Conservation (phyloP, 2,113 vertebrate species). For the Ammodytes marinus region DNA sequence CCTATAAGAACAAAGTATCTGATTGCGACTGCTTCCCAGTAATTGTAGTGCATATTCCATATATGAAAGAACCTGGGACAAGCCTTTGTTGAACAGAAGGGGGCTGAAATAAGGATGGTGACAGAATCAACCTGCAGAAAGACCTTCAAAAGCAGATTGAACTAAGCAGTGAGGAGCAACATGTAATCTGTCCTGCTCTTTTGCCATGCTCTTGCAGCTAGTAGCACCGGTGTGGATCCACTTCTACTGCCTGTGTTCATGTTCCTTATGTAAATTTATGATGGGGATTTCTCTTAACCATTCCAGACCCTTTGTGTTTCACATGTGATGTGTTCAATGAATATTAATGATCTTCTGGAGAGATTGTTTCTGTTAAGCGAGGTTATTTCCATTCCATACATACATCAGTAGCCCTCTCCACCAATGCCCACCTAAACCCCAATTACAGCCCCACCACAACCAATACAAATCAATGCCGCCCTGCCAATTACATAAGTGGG, state of each 20-base stretch:
- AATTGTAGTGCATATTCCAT: too few relatives aligned
- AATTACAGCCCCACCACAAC: slow-evolving; percentile 33
- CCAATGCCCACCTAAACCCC: slow-evolving; percentile 23
- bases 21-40: too few relatives aligned
- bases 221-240: slow-evolving; percentile 1
- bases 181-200: not conserved
- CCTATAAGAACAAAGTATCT: slow-evolving; percentile 17
- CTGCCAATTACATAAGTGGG: slow-evolving; percentile 43
- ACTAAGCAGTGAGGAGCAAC: not conserved
- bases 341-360: slow-evolving; percentile 67
- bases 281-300: not conserved
- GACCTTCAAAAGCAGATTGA: slow-evolving; percentile 4
- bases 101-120: not conserved
- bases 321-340: slow-evolving; percentile 49
- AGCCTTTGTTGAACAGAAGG: not conserved
- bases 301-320: slow-evolving; percentile 28
- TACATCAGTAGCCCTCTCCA: slow-evolving; percentile 44
- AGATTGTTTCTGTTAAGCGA: slow-evolving; percentile 52
- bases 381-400: slow-evolving; percentile 57
- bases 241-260: not conserved
- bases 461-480: slow-evolving; percentile 23
- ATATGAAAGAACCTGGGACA: not conserved
- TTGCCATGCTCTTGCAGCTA: not conserved
- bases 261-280: slow-evolving; percentile 38
- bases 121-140: not conserved